These are phyloP conservation scores for Apocheima hispidaria DNA, from an alignment of 2,888 invertebrate genomes.

Conservation along the genomic window DNA sequence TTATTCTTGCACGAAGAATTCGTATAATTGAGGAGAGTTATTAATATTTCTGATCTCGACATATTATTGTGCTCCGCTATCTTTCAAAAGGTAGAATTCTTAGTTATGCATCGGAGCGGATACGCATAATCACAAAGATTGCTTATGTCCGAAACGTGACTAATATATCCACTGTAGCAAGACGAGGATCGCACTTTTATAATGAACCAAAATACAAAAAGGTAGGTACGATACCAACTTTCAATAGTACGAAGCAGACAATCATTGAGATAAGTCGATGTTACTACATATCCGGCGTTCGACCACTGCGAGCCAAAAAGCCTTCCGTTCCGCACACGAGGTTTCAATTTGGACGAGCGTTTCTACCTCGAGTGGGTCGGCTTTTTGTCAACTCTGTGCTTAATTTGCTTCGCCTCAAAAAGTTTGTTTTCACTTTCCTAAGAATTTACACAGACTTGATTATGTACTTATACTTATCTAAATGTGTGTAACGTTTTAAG, in stretches of 20 bases:
- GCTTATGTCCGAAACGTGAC: constrained; percentile 60
- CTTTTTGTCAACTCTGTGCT: constrained; percentile 78
- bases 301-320: constrained; percentile 71
- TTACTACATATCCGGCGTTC: constrained; percentile 78
- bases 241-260: constrained; percentile 2
- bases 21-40: constrained; percentile 42
- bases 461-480: constrained; percentile 21
- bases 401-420: constrained; percentile 73
- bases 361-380: constrained; percentile 51
- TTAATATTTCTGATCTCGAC: constrained; percentile 32
- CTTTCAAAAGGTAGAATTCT: constrained; percentile 3
- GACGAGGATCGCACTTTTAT: constrained; percentile 44
- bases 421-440: constrained; percentile 54
- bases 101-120: constrained; percentile 40
- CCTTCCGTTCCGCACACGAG: constrained; percentile 81
- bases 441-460: constrained; percentile 30
- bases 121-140: constrained; percentile 43
- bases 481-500: constrained; percentile 22
- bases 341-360: constrained; percentile 70
- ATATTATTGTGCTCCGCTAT: constrained; percentile 1
- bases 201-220: constrained; percentile 10
- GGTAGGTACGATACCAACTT: too few relatives aligned
- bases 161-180: constrained; percentile 48
- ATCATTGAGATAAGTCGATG: constrained; percentile 52
- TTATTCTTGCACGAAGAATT: constrained; percentile 51